Evolutionary conservation across 2,888 invertebrate genomes (phyloP).

Genomic region (Euzetes globulus): DNA sequence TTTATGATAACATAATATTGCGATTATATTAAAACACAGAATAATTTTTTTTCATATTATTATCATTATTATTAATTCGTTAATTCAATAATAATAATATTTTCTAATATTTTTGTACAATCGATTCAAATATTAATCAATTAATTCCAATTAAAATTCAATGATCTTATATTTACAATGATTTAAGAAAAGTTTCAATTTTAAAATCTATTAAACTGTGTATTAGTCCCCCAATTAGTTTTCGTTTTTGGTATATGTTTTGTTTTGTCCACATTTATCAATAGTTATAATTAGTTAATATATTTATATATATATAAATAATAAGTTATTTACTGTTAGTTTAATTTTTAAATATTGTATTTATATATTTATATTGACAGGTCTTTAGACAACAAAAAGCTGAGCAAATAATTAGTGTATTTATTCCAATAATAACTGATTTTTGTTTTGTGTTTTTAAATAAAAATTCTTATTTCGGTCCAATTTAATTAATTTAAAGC

Average conservation of each 20-base stretch:
- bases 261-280: neutral
- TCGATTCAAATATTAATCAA: neutral
- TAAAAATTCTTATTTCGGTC: neutral
- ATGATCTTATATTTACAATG: conserved; percentile 17
- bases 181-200: neutral
- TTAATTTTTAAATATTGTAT: neutral
- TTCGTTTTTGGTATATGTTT: neutral
- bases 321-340: neutral
- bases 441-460: too few species aligned
- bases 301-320: neutral
- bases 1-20: neutral
- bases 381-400: conserved; percentile 16
- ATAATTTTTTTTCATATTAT: neutral
- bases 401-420: neutral
- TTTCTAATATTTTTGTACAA: conserved; percentile 15
- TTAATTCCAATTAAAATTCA: neutral
- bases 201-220: neutral
- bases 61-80: conserved; percentile 1
- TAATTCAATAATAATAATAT: neutral
- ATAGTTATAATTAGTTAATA: neutral
- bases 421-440: too few species aligned
- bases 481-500: neutral
- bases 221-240: neutral
- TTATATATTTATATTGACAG: neutral
- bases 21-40: neutral